Base-by-base conservation (phyloP, 2,797 vertebrate genomes). In the Pogonophryne albipinna region DNA sequence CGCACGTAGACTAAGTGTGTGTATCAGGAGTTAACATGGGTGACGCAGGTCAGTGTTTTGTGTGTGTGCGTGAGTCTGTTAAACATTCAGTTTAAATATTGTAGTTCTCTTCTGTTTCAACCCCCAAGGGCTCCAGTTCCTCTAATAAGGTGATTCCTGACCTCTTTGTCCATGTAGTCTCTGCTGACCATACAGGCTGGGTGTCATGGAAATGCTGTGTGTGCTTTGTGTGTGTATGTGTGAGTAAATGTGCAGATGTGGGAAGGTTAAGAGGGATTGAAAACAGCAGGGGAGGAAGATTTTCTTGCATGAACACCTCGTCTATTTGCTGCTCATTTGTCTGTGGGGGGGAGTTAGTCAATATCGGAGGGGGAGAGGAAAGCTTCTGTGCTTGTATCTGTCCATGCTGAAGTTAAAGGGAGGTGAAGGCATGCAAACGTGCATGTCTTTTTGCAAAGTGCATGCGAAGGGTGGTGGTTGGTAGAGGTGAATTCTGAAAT, bases 101-200 rank as follows among this genome's bases (percentile, higher is more conserved):
- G 68, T 80, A 88, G 83, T 74, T 82, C 63, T 89, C 70, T 83
- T 89, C 74, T 87, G 63, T 88, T 87, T 92, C 66, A 90, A 83
- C 74, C 80, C 80, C 73, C 82, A 91, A 87, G 80, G 88, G 65
- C 79, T 80, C 73, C 87, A 44, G 76, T 74, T 85, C 79, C 73
- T 85, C 63, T 80, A 65, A 85, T 60, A 86, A 92, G 91, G 89
- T 92, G 89, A 92, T 86, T 89, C 75, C 76, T 84, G 84, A 74
- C 71, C 65, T 90, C 66, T 66, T 58, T 79, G 56, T 83, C 61
- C 23, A 16, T 79, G 80, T 79, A 72, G 79, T 83, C 74, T 78
- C 72, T 27, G 71, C 74, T 84, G 73, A 73, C 52, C 84, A 68
- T 66, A 64, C 80, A 23, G 51, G 51, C 78, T 79, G 69, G 31